Percentiles rank a stretch among this genome's conserved stretches.
Evolutionary conservation across 1,140 invertebrate species (phyloP).

Genomic region (Muscidifurax raptorellus): DNA sequence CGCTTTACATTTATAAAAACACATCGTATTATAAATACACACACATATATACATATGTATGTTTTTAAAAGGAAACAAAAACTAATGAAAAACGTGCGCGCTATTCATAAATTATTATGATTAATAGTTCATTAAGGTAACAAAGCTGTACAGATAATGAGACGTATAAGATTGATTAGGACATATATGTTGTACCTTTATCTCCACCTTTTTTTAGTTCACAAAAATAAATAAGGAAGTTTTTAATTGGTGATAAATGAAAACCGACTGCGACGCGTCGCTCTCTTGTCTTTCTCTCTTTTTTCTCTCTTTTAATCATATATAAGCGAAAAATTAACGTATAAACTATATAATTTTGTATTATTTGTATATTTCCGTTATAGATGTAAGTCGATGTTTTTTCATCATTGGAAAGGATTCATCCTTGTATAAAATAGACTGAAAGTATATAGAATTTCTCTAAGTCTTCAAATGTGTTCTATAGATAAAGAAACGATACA

Average conservation of each 20-base stretch:
- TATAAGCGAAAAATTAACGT: conserved; percentile 28
- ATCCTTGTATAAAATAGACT: conserved; percentile 35
- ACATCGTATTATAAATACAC: conserved; percentile 28
- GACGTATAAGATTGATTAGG: conserved; percentile 37
- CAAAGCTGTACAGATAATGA: conserved; percentile 51
- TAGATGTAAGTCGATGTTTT: conserved; percentile 42
- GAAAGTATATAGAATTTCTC: conserved; percentile 42
- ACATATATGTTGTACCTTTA: conserved; percentile 37
- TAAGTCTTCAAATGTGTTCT: conserved; percentile 43
- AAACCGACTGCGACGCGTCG: conserved; percentile 44
- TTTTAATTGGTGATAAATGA: conserved; percentile 26
- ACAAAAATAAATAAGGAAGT: conserved; percentile 5
- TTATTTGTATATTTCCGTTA: conserved; percentile 37
- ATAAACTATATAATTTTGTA: conserved; percentile 27
- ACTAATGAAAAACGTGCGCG: conserved; percentile 31
- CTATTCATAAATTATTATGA: conserved; percentile 41
- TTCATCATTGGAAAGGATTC: conserved; percentile 34
- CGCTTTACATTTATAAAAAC: conserved; percentile 57
- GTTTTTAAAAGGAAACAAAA: conserved; percentile 44
- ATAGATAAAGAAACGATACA: conserved; percentile 21
- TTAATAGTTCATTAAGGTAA: conserved; percentile 38
- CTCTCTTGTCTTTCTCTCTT: conserved; percentile 28
- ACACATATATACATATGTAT: conserved; percentile 36
- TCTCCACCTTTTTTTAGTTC: conserved; percentile 24
- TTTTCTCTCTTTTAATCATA: conserved; percentile 11